Percentiles rank a stretch among this genome's conserved stretches.
These are phyloP conservation scores for Dilophus febrilis DNA, from an alignment of 2,888 invertebrate species.

Conservation along the genomic window DNA sequence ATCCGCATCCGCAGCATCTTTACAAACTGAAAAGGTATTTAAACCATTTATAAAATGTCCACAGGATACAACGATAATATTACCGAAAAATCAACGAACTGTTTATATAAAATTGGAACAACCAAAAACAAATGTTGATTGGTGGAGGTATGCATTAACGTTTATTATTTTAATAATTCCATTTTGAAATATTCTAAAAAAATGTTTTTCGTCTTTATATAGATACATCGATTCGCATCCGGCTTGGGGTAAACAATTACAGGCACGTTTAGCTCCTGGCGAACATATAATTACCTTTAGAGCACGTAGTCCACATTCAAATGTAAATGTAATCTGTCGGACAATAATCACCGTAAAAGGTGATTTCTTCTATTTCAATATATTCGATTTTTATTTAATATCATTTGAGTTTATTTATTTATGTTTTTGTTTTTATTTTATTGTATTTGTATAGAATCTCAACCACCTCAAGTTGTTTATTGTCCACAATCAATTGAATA, in stretches of 20 bases:
- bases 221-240: constrained; percentile 43
- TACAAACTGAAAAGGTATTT: constrained; percentile 21
- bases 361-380: constrained; percentile 17
- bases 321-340: constrained; percentile 38
- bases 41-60: constrained; percentile 47
- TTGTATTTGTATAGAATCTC: constrained; percentile 27
- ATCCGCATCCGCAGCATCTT: background rate
- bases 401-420: background rate
- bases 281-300: constrained; percentile 39
- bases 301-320: constrained; percentile 37
- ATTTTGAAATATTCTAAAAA: background rate
- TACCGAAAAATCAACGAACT: constrained; percentile 28
- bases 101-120: constrained; percentile 31
- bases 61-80: constrained; percentile 37
- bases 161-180: background rate
- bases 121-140: constrained; percentile 46
- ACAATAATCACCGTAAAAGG: constrained; percentile 40
- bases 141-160: constrained; percentile 32
- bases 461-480: constrained; percentile 35
- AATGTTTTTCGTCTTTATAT: background rate
- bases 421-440: background rate
- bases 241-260: constrained; percentile 41
- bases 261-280: constrained; percentile 40
- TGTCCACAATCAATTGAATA: constrained; percentile 47
- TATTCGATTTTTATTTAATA: background rate